phyloP scores from a whole-genome alignment of 1,140 invertebrate genomes.

The Lordiphosa collinella region DNA sequence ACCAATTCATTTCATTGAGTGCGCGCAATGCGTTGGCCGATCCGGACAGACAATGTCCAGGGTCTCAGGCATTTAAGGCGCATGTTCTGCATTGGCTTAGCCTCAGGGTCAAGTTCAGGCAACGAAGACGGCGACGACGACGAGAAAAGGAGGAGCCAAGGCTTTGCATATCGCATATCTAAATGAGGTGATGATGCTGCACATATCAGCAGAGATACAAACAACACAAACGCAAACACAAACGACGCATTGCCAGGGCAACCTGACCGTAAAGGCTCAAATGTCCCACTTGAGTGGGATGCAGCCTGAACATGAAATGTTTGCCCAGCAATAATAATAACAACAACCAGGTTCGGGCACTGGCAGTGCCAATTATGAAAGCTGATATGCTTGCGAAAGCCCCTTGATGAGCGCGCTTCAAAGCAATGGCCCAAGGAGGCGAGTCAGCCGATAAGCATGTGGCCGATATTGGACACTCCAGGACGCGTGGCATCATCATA shows the following conservation, averaged over 20 bases:
- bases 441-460: slow-evolving; percentile 22
- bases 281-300: slow-evolving; percentile 73
- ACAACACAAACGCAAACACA: slow-evolving; percentile 33
- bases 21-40: slow-evolving; percentile 64
- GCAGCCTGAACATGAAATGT: slow-evolving; percentile 70
- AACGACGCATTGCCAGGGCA: slow-evolving; percentile 19
- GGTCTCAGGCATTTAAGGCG: slow-evolving; percentile 58
- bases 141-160: slow-evolving; percentile 44
- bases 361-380: slow-evolving; percentile 75
- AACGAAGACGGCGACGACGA: slow-evolving; percentile 23
- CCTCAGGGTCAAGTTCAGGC: slow-evolving; percentile 73
- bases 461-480: slow-evolving; percentile 67
- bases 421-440: slow-evolving; percentile 22
- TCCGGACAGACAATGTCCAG: slow-evolving; percentile 6
- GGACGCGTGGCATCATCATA: slow-evolving; percentile 59
- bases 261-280: slow-evolving; percentile 56
- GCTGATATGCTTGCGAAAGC: slow-evolving; percentile 73
- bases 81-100: slow-evolving; percentile 68
- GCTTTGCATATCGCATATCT: slow-evolving; percentile 75
- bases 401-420: slow-evolving; percentile 74
- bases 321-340: slow-evolving; percentile 50
- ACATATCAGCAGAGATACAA: slow-evolving; percentile 70
- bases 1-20: slow-evolving; percentile 76
- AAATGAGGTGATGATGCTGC: slow-evolving; percentile 76
- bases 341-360: slow-evolving; percentile 26